phyloP scores from a whole-genome alignment of 2,113 vertebrate species.

The Prolemur simus region DNA sequence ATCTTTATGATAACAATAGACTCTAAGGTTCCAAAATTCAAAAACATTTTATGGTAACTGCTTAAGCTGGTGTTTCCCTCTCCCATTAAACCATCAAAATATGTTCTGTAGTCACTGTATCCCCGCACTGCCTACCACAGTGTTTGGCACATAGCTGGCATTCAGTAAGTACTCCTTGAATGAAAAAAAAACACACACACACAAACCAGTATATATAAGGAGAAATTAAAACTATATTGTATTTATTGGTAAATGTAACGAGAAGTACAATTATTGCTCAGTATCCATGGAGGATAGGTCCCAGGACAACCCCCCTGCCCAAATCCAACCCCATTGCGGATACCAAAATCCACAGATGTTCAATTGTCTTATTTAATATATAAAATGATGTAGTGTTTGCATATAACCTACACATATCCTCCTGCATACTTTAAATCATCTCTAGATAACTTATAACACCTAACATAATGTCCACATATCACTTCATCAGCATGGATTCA shows the following conservation, averaged over 20 bases:
- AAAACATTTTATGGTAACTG: not conserved
- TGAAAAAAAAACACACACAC: not conserved
- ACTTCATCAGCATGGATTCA: not conserved
- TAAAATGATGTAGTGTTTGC: not conserved
- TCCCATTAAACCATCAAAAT: not conserved
- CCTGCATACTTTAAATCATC: not conserved
- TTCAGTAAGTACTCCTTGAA: not conserved
- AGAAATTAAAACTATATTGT: not conserved
- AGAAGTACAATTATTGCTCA: not conserved
- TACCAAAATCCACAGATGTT: not conserved
- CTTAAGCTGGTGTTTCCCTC: not conserved
- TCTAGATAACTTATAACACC: not conserved
- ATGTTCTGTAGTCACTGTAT: not conserved
- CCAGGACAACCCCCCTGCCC: not conserved
- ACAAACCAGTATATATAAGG: not conserved
- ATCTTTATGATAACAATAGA: not conserved
- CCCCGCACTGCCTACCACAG: not conserved
- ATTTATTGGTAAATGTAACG: not conserved
- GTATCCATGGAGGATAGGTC: not conserved
- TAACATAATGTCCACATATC: not conserved
- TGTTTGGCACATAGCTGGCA: not conserved
- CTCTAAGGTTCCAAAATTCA: not conserved
- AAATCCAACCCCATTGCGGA: not conserved
- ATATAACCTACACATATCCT: not conserved
- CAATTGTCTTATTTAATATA: not conserved